Evolutionary conservation across 2,888 invertebrate genomes (phyloP).

Genomic region (Athripsodes cinereus): DNA sequence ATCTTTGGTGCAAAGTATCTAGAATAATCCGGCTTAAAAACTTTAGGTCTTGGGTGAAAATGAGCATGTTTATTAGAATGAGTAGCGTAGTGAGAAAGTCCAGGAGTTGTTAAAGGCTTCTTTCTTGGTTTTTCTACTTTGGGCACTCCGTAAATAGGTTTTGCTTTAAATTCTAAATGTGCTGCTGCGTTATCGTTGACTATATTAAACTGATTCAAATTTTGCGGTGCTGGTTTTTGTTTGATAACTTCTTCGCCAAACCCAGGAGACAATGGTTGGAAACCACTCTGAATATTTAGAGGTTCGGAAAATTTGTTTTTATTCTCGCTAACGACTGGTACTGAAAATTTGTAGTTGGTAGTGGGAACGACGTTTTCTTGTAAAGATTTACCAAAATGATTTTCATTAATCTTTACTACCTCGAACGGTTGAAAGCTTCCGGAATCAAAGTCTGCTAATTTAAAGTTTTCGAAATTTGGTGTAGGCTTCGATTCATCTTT

Average conservation of each 20-base stretch:
- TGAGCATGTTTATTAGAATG: constrained; percentile 9
- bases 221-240: constrained; percentile 35
- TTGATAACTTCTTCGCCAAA: constrained; percentile 18
- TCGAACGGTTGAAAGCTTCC: constrained; percentile 14
- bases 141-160: constrained; percentile 24
- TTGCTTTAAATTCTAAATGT: constrained; percentile 30
- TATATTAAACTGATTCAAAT: constrained; percentile 32
- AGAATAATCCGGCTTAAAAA: constrained; percentile 22
- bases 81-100: constrained; percentile 42
- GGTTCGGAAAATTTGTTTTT: constrained; percentile 22
- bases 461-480: constrained; percentile 9
- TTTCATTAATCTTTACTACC: not conserved
- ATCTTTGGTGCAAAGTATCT: constrained; percentile 18
- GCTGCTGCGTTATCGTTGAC: constrained; percentile 9
- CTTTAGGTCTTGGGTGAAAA: constrained; percentile 7
- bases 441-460: constrained; percentile 9
- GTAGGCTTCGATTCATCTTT: constrained; percentile 2
- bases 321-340: not conserved
- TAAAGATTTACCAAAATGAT: not conserved
- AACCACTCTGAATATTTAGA: constrained; percentile 24
- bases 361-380: not conserved
- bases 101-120: constrained; percentile 42
- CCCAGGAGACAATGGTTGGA: constrained; percentile 30
- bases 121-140: constrained; percentile 35
- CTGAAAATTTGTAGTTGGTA: not conserved